Evolutionary conservation across 1,140 invertebrate genomes (phyloP), one percentile per base, ranked within the genome.

Genomic region (Drosophila bocqueti): DNA sequence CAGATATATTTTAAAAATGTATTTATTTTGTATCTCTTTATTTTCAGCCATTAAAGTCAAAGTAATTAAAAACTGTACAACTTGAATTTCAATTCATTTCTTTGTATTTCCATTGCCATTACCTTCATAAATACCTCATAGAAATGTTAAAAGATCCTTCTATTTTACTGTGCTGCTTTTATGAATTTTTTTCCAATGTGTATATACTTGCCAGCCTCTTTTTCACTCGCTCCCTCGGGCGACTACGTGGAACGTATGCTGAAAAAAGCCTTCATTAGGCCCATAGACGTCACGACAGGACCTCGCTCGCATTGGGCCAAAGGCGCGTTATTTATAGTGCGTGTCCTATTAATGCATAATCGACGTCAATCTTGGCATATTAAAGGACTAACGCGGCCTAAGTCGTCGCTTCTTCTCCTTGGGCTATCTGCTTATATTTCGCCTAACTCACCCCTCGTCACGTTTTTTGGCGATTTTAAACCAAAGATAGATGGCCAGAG

Each of bases 311-410:
- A 57, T 36, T 45, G 71, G 69, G 71, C 52, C 59, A 86, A 73
- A 86, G 83, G 72, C 84, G 84, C 84, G 62, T 89, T 89, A 89
- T 89, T 90, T 90, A 89, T 89, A 89, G 84, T 89, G 84, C 84
- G 85, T 78, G 76, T 72, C 77, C 76, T 78, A 79, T 79, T 79
- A 79, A 79, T 90, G 84, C 84, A 89, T 89, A 89, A 89, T 89
- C 84, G 85, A 83, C 85, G 77, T 89, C 84, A 89, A 89, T 89
- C 84, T 84, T 81, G 77, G 76, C 83, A 86, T 89, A 86, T 86
- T 89, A 86, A 86, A 80, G 78, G 83, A 79, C 80, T 87, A 86
- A 89, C 83, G 81, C 67, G 78, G 68, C 73, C 64, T 63, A 83
- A 78, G 65, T 78, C 75, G 58, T 78, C 75, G 58, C 45, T 76